Evolutionary conservation across 2,888 invertebrate genomes (phyloP), one percentile per base, ranked within the genome.

Genomic region (Lutraria lutraria): DNA sequence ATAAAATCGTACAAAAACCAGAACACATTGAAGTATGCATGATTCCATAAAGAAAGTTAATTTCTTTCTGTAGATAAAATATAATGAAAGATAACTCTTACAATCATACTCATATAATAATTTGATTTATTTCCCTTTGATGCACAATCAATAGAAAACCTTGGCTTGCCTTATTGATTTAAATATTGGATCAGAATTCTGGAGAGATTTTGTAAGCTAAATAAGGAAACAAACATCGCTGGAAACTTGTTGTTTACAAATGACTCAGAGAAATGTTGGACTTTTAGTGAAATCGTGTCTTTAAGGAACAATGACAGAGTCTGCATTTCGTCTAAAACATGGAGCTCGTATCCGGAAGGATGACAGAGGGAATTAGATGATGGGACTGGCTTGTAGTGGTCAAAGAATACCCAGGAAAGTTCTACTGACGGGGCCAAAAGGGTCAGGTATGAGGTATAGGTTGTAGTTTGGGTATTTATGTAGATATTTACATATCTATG

Each of bases 391-490:
- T 25, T 90, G 90, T 63, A 90, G 76, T 72, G 84, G 81, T n/a
- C 88, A 86, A 25, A 83, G 76, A 34, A 53, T 90, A 29, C 90
- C 90, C 3, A 84, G 84, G 82, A 90, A 88, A 53, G 87, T 90
- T 29, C 79, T 90, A 8, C 76, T 90, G 21, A 90, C 82, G 29
- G 90, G 90, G 21, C 88, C 90, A 21, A 90, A 85, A 63, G 84
- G 88, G 19, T 88, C 90, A 85, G 90, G 90, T 88, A 88, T 81
- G 53, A 21, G 2, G 15, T 31, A 56, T 56, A 15, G 21, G 2
- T 56, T 15, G 21, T 3, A 43, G 2, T 43, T 4, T 43, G 2
- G 43, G 43, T 43, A 2, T 43, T 2, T 43, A 43, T 43, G 43
- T 43, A 43, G 43, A 43, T 43, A 4, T 43, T 2, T 43, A 43